Percentiles rank a stretch among this genome's conserved stretches.
Conservation (phyloP, 2,888 invertebrate genomes). For the Podotricha telesiphe region DNA sequence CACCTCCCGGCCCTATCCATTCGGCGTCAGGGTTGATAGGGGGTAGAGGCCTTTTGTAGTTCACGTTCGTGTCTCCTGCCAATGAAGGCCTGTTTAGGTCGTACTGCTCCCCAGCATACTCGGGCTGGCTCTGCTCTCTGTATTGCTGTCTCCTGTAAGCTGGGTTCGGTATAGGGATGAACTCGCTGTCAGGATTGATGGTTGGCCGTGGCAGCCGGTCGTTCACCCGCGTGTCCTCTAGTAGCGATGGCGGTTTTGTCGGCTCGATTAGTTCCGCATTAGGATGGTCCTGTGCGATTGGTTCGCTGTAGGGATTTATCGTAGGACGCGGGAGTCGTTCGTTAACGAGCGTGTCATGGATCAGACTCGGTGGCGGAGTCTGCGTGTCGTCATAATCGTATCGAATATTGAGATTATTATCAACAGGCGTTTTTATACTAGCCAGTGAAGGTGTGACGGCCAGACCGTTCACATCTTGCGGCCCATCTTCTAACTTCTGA, state of each 20-base stretch:
- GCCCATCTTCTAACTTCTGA: constrained; percentile 84
- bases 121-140: constrained; percentile 62
- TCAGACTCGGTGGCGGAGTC: constrained; percentile 77
- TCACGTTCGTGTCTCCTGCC: constrained; percentile 80
- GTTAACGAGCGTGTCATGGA: constrained; percentile 88
- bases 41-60: constrained; percentile 84
- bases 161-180: constrained; percentile 77
- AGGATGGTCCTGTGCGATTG: constrained; percentile 59
- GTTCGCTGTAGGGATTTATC: constrained; percentile 87
- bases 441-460: constrained; percentile 76
- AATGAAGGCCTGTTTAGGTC: constrained; percentile 72
- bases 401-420: constrained; percentile 81
- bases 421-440: constrained; percentile 75
- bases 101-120: constrained; percentile 70
- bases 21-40: constrained; percentile 84
- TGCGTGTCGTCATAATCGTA: constrained; percentile 79
- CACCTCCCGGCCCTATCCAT: constrained; percentile 75
- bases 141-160: constrained; percentile 70
- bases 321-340: constrained; percentile 86
- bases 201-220: constrained; percentile 87
- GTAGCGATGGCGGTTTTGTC: constrained; percentile 75
- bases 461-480: constrained; percentile 73
- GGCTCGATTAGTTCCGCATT: constrained; percentile 64
- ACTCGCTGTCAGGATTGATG: constrained; percentile 88
- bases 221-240: constrained; percentile 88